Evolutionary conservation across 37 sponge, comb jelly and placozoan species (phyloP).

Genomic region (Spongia lamella): DNA sequence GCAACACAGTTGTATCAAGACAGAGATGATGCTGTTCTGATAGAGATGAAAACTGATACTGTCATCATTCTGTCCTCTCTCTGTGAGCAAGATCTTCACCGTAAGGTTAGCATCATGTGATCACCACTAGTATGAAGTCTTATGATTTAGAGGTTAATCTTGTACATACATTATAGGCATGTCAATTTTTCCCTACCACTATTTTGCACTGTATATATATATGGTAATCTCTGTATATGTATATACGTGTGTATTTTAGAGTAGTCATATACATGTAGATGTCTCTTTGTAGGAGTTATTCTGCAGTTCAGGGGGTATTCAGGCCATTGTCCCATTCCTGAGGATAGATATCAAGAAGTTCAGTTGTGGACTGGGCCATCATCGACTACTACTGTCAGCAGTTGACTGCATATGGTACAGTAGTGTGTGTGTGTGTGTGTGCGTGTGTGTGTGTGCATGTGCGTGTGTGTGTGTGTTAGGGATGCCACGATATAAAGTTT

Average conservation of each 20-base stretch:
- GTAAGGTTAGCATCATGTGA: too few relatives aligned
- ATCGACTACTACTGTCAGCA: constrained; percentile 80
- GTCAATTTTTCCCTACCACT: background rate
- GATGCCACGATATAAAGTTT: too few relatives aligned
- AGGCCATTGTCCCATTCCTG: constrained; percentile 70
- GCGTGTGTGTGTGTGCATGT: background rate
- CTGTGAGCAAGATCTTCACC: constrained; percentile 59
- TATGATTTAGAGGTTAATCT: too few relatives aligned
- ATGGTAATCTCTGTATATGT: background rate
- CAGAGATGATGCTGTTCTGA: constrained; percentile 24
- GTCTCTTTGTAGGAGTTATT: constrained; percentile 73
- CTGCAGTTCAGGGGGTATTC: constrained; percentile 87
- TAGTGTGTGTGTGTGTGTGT: too few relatives aligned
- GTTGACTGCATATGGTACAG: constrained; percentile 90
- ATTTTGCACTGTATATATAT: background rate
- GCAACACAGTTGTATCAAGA: background rate
- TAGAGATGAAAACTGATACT: constrained; percentile 81
- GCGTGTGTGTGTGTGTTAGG: too few relatives aligned
- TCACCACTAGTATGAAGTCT: too few relatives aligned
- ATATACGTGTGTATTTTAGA: background rate
- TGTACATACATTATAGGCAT: too few relatives aligned
- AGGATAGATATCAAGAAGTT: constrained; percentile 63
- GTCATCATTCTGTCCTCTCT: constrained; percentile 76
- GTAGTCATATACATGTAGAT: background rate
- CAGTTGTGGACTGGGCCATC: constrained; percentile 83